Base-by-base conservation (phyloP, 2,797 vertebrate species). In the Spondyliosoma cantharus region DNA sequence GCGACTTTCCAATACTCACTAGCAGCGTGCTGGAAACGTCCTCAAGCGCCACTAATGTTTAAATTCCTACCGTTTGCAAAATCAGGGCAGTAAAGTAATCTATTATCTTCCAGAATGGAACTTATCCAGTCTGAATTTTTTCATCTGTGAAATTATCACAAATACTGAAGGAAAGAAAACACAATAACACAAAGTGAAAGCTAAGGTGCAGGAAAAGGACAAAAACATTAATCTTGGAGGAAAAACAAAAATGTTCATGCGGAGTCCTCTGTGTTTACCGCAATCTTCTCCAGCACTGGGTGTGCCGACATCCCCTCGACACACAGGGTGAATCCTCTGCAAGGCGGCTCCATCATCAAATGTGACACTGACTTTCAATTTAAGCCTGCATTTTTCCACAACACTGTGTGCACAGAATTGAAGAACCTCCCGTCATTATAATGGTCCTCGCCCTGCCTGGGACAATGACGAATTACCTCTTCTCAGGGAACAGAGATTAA, bases 391-490 rank as follows among this genome's bases (percentile, higher is more conserved):
- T 67, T 56, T 67, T 56, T 29, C 29, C 17, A 66, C 49, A 16
- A 19, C 62, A 22, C 17, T 13, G 60, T 64, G 77, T 72, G 80
- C 59, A 42, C 16, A 53, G 69, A 76, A 74, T 80, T n/a, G 46
- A 67, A 60, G 24, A 71, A 45, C 11, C 45, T 2, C 19, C 70
- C 13, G 0, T 24, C 58, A 27, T 72, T 63, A 68, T 75, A 76
- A 82, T 5, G 20, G 4, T 45, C 7, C 5, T 19, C 0, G 11
- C 46, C 32, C 3, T 2, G 61, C 46, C 52, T 22, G 64, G 37
- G 59, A 83, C 65, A 76, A 27, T 45, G 74, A 83, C 68, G 70
- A 71, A 86, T 59, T 3, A 83, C 68, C 24, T 75, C 70, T 20
- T 76, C 63, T 69, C 59, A 50, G 73, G 53, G 42, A 58, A n/a